Base-by-base conservation (phyloP, 2,888 invertebrate species). In the Lymantria dispar region DNA sequence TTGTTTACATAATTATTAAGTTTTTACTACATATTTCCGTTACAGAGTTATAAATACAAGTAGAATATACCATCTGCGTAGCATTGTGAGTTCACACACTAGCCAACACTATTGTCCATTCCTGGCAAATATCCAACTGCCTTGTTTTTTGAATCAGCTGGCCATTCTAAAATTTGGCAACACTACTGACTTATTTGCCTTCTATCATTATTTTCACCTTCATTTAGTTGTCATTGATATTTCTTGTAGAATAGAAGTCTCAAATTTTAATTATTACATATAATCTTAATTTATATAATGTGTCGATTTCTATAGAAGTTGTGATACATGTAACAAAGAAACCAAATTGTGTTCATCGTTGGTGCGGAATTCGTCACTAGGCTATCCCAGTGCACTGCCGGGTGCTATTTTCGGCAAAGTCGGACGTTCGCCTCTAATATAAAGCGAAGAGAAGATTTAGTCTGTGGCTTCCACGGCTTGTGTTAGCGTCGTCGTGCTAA, bases 381-480 rank as follows among this genome's bases (percentile, higher is more conserved):
- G 84, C 82, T 83, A 78, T 76, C 83, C 85, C 82, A 71, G 71
- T 85, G 82, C 83, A 87, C 83, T 87, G 85, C 87, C 88, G 89
- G 88, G 85, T 83, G 85, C 85, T 91, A 91, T 91, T 91, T 91
- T 80, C 62, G 88, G 82, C 80, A 67, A 66, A 76, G 75, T 78
- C 85, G 85, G 86, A 74, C 87, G 83, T 85, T 84, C 80, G 85
- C 84, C 86, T 80, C 77, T 77, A 70, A 71, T 76, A 76, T 84
- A 85, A 84, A 84, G 73, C 77, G 71, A 66, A 64, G 67, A 70
- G 69, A 78, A 60, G 78, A 75, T 77, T 86, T 78, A 83, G 87
- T 85, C 68, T 68, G 78, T 72, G 78, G 73, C 80, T 80, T 76
- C 74, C 82, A 75, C 75, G 72, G 73, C 76, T 74, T 76, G 83